Evolutionary conservation across 1,140 invertebrate genomes (phyloP).

Genomic region (Macrostomum lignano): DNA sequence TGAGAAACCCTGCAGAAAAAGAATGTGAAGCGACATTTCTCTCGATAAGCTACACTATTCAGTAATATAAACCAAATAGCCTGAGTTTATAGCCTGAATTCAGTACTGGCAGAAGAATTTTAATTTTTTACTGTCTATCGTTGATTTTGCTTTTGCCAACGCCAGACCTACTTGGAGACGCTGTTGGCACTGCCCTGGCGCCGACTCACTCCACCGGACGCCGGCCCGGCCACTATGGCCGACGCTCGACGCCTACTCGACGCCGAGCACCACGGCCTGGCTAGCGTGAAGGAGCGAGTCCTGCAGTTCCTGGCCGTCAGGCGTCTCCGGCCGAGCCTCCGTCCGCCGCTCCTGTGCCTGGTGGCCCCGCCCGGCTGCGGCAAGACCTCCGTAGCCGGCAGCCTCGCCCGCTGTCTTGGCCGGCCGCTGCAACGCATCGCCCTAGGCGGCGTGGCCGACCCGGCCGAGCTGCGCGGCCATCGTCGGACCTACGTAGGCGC

Average conservation of each 20-base stretch:
- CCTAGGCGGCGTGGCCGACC: conserved; percentile 34
- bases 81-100: too few relatives aligned
- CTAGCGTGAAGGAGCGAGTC: conserved; percentile 34
- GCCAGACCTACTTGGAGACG: conserved; percentile 8
- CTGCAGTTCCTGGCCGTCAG: conserved; percentile 35
- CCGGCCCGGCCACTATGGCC: too few relatives aligned
- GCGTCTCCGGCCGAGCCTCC: conserved; percentile 29
- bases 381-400: conserved; percentile 35
- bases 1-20: too few relatives aligned
- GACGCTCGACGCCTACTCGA: too few relatives aligned
- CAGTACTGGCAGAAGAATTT: neutral
- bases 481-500: conserved; percentile 36
- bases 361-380: conserved; percentile 38
- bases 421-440: conserved; percentile 33
- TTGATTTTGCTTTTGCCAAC: conserved; percentile 2
- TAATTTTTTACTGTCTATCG: too few relatives aligned
- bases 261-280: conserved; percentile 34
- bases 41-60: too few relatives aligned
- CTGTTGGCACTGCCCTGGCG: too few relatives aligned
- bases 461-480: conserved; percentile 36
- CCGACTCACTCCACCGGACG: too few relatives aligned
- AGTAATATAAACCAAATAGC: too few relatives aligned
- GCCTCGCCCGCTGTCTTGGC: conserved; percentile 34
- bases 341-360: conserved; percentile 36
- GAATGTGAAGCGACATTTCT: too few relatives aligned